A percentile compares a stretch with the other conserved stretches of the same genome.
Evolutionary conservation across 2,113 vertebrate genomes (phyloP).

Genomic region (Caranx melampygus): DNA sequence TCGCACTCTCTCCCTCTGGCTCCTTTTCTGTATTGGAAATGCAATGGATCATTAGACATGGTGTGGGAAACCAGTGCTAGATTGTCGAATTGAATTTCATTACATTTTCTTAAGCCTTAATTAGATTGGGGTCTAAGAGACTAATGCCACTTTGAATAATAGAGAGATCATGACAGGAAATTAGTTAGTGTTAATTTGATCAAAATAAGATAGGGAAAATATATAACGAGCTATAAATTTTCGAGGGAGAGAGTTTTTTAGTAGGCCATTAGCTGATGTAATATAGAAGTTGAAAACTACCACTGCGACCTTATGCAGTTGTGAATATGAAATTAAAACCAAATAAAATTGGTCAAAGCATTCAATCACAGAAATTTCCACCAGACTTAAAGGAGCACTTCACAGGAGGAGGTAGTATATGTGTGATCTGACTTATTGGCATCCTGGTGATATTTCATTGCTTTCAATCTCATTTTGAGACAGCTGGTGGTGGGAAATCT

Average conservation of each 20-base stretch:
- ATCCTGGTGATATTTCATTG: constrained; percentile 38
- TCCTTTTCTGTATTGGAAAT: constrained; percentile 58
- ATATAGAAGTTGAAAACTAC: background rate
- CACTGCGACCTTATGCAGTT: background rate
- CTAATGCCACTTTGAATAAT: constrained; percentile 69
- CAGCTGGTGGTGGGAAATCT: constrained; percentile 25
- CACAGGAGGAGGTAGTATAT: constrained; percentile 19
- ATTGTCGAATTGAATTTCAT: constrained; percentile 73
- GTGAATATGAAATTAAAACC: constrained; percentile 21
- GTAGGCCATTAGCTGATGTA: background rate
- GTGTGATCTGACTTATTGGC: constrained; percentile 54
- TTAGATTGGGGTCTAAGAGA: constrained; percentile 65
- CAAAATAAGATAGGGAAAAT: constrained; percentile 48
- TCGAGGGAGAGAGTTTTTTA: background rate
- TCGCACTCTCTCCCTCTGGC: constrained; percentile 37
- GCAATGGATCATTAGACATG: constrained; percentile 71
- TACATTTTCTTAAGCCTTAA: constrained; percentile 74
- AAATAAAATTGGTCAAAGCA: constrained; percentile 36
- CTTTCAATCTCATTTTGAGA: constrained; percentile 37
- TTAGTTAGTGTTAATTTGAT: constrained; percentile 64
- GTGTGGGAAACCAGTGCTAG: constrained; percentile 54
- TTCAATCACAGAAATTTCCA: constrained; percentile 33
- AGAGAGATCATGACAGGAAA: constrained; percentile 65
- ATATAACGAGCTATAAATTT: constrained; percentile 1
- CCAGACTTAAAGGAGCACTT: constrained; percentile 15